Conservation (phyloP, 2,797 vertebrate species). For the Betta splendens region DNA sequence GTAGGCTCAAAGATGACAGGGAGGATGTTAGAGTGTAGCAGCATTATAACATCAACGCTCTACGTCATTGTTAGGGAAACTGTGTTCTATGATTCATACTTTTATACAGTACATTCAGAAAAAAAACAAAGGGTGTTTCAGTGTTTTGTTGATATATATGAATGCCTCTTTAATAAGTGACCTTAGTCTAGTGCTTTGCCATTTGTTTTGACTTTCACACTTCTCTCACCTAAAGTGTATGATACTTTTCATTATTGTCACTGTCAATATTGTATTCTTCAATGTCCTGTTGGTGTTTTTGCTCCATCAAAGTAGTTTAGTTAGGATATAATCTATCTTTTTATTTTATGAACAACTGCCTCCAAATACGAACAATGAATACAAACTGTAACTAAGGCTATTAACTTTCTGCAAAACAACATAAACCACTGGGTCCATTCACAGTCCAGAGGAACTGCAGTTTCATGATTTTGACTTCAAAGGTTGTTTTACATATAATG, state of each 20-base stretch:
- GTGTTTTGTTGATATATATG: too few species aligned
- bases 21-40: not conserved
- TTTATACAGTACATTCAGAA: not conserved
- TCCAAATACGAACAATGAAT: too few species aligned
- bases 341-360: too few species aligned
- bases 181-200: slow-evolving; percentile 3
- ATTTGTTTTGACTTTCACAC: not conserved
- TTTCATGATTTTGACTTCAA: slow-evolving; percentile 25
- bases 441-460: slow-evolving; percentile 12
- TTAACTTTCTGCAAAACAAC: not conserved
- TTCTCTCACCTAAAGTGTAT: too few species aligned
- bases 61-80: not conserved
- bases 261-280: not conserved
- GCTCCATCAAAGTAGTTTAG: too few species aligned
- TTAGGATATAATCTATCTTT: too few species aligned
- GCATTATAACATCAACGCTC: slow-evolving; percentile 25
- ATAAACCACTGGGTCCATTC: not conserved
- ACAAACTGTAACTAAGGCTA: too few species aligned
- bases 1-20: not conserved
- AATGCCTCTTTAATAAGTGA: not conserved
- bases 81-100: not conserved
- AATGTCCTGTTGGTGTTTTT: not conserved
- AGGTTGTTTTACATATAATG: slow-evolving; percentile 12
- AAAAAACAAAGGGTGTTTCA: too few species aligned
- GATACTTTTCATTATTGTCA: too few species aligned